A percentile compares a stretch with the other conserved stretches of the same genome.
phyloP scores from a whole-genome alignment of 2,888 invertebrate species.

The Eledona agricola region DNA sequence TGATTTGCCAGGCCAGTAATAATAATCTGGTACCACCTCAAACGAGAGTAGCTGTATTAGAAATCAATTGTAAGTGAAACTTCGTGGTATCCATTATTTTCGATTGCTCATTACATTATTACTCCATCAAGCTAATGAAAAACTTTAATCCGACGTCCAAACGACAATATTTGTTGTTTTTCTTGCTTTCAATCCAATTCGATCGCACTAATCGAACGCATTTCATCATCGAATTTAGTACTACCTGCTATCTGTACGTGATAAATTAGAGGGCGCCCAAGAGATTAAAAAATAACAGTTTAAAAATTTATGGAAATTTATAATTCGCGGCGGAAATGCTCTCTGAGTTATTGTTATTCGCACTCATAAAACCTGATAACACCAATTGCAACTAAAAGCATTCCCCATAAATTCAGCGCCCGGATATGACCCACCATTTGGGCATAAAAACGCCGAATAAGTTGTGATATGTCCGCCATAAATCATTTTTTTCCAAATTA shows the following conservation, averaged over 20 bases:
- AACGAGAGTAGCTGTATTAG: conserved; percentile 80
- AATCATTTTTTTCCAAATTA: conserved; percentile 33
- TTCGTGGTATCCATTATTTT: neutral
- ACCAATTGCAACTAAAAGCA: conserved; percentile 29
- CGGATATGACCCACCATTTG: conserved; percentile 12
- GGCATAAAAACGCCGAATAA: conserved; percentile 15
- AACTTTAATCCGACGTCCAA: too few relatives aligned
- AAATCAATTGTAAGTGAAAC: conserved; percentile 85
- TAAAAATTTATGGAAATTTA: too few relatives aligned
- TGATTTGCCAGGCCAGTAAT: conserved; percentile 88
- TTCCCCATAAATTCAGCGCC: conserved; percentile 27
- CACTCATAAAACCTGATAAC: conserved; percentile 26
- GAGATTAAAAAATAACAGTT: too few relatives aligned
- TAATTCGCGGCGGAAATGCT: conserved; percentile 22
- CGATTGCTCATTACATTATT: conserved; percentile 2
- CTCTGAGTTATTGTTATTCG: conserved; percentile 32
- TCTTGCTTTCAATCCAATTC: too few relatives aligned
- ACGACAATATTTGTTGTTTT: too few relatives aligned
- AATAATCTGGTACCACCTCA: conserved; percentile 83
- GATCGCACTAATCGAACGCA: too few relatives aligned
- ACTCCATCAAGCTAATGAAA: conserved; percentile 3
- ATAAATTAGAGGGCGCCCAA: too few relatives aligned
- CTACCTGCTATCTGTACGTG: too few relatives aligned
- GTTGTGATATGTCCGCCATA: conserved; percentile 5
- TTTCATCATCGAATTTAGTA: too few relatives aligned